Percentiles rank a stretch among this genome's conserved stretches.
Evolutionary conservation across 1,140 invertebrate genomes (phyloP).

Genomic region (Drosophila pseudoobscura): DNA sequence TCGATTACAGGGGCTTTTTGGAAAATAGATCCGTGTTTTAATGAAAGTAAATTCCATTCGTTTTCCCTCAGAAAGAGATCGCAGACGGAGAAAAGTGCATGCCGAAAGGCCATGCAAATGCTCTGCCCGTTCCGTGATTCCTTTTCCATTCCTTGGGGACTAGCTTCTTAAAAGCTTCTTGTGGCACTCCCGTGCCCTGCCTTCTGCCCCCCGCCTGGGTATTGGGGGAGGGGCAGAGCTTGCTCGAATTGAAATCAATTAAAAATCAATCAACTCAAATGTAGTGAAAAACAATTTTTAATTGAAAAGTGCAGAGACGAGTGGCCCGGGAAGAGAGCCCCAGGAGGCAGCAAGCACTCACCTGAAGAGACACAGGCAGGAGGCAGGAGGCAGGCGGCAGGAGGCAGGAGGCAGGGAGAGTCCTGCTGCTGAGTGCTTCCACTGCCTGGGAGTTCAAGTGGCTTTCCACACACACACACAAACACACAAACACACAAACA

Average conservation of each 20-base stretch:
- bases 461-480: slow-evolving; percentile 36
- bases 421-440: slow-evolving; percentile 32
- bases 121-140: not conserved
- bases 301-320: slow-evolving; percentile 66
- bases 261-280: slow-evolving; percentile 82
- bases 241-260: slow-evolving; percentile 77
- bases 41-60: too few species aligned
- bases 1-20: too few species aligned
- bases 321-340: slow-evolving; percentile 15
- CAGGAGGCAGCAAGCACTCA: slow-evolving; percentile 18
- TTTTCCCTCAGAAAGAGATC: too few species aligned
- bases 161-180: slow-evolving; percentile 57
- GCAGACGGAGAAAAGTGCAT: slow-evolving; percentile 7
- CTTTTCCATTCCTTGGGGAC: slow-evolving; percentile 23
- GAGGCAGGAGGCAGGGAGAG: slow-evolving; percentile 22
- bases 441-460: slow-evolving; percentile 63
- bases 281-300: slow-evolving; percentile 81
- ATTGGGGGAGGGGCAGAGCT: not conserved
- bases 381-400: not conserved
- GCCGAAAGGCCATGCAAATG: not conserved
- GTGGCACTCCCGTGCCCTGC: not conserved
- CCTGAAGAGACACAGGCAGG: slow-evolving; percentile 10
- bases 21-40: too few species aligned
- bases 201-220: too few species aligned
- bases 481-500: slow-evolving; percentile 20